These are phyloP conservation scores for Rhyacophila brunnea DNA, from an alignment of 1,140 invertebrate genomes.

Conservation along the genomic window DNA sequence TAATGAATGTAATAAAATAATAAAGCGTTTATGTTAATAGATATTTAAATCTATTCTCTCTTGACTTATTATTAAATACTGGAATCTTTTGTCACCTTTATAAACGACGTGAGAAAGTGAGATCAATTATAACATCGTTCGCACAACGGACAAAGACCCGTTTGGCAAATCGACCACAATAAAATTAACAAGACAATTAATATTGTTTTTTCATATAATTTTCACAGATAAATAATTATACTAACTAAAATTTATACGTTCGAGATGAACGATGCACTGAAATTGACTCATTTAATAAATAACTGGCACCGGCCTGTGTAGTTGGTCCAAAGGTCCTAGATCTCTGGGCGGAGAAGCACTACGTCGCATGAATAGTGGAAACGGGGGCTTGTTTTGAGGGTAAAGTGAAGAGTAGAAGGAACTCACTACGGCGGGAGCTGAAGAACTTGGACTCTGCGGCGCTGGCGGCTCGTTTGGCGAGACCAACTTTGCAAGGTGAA, in stretches of 20 bases:
- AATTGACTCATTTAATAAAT: conserved; percentile 22
- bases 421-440: conserved; percentile 57
- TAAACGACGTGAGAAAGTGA: conserved; percentile 3
- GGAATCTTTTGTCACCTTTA: too few species aligned
- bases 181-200: not conserved
- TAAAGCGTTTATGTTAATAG: too few species aligned
- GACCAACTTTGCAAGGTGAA: conserved; percentile 58
- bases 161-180: too few species aligned
- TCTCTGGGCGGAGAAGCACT: conserved; percentile 18
- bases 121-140: conserved; percentile 26
- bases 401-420: conserved; percentile 58
- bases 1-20: too few species aligned
- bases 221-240: conserved; percentile 22
- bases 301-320: conserved; percentile 31
- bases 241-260: conserved; percentile 25
- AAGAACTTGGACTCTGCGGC: conserved; percentile 41
- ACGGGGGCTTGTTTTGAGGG: conserved; percentile 30
- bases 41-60: too few species aligned
- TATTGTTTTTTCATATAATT: conserved; percentile 1
- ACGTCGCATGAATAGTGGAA: conserved; percentile 27
- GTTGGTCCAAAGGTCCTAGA: conserved; percentile 25
- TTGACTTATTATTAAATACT: too few species aligned
- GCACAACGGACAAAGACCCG: not conserved
- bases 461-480: conserved; percentile 28
- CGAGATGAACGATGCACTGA: not conserved